Evolutionary conservation across 2,113 vertebrate genomes (phyloP).

Genomic region (Myiozetetes cayanensis): DNA sequence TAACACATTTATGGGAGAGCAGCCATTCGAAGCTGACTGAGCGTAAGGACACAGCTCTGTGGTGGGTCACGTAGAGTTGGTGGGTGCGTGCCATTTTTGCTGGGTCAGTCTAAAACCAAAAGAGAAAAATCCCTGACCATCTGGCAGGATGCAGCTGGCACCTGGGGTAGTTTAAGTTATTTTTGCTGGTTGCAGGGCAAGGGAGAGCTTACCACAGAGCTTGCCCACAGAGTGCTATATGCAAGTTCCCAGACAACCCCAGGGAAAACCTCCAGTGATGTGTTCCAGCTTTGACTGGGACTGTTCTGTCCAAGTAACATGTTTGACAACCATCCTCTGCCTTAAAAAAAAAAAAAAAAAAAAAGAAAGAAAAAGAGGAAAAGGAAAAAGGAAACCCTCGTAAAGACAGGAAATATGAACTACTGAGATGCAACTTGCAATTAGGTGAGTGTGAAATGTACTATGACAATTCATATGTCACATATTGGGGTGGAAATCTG

Average conservation of each 20-base stretch:
- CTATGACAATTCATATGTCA: not conserved
- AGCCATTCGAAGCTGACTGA: not conserved
- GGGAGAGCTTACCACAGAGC: not conserved
- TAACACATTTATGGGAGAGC: not conserved
- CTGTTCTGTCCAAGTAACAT: not conserved
- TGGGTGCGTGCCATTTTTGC: not conserved
- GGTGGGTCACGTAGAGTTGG: not conserved
- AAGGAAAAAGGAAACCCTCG: not conserved
- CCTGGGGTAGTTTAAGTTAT: not conserved
- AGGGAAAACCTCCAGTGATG: not conserved
- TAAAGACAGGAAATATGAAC: not conserved
- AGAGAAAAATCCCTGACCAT: conserved; percentile 34
- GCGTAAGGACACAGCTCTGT: not conserved
- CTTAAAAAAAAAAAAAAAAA: not conserved
- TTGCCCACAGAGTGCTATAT: not conserved
- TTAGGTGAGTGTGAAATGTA: not conserved
- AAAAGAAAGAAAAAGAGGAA: not conserved
- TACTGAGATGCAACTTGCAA: not conserved
- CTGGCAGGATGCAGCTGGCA: conserved; percentile 31
- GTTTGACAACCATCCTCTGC: not conserved
- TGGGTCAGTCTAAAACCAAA: conserved; percentile 9
- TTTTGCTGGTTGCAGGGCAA: conserved; percentile 2
- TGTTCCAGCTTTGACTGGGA: not conserved
- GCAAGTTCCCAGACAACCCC: not conserved
- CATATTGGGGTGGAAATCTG: not conserved